Evolutionary conservation across 2,888 invertebrate genomes (phyloP), one percentile per base, ranked within the genome.

Genomic region (Amblyjoppa fuscipennis): DNA sequence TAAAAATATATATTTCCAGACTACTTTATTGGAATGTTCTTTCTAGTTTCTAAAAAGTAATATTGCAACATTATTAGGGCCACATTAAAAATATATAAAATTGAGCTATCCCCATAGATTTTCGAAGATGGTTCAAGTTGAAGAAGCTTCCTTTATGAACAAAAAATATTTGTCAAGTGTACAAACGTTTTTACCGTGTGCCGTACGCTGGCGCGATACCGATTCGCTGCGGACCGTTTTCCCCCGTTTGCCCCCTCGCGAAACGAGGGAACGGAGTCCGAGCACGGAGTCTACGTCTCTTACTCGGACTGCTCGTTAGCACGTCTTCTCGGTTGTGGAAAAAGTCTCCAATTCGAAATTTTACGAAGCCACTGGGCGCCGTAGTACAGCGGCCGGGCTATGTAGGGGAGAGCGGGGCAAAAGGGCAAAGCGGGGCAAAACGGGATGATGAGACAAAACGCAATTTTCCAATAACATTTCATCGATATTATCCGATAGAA

Each of bases 301-400:
- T 51, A 6, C n/a, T 20, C 64, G 31, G 16, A 20, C 20, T 61
- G 31, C 61, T 70, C 75, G 81, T 70, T 81, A 81, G 70, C 75
- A 81, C 81, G 81, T 81, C 76, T 70, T 61, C 69, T 51, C 69
- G 59, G 25, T 13, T 16, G 51, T 49, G 16, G 51, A 49, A 70
- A 71, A 66, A 71, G 45, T 51, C 70, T 20, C 20, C 71, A 76
- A 80, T 84, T 76, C 64, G 70, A 84, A 73, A 80, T 84, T 80
- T 84, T 76, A 75, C 70, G 75, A 71, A 80, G 76, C 71, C 75
- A 69, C 53, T 41, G 28, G 13, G 13, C 25, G 51, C 38, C 68
- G 79, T 20, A 31, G 61, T 51, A 25, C 34, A 16, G 31, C 1
- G 28, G 61, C 16, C 45, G 56, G 74, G 45, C 69, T 28, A 9